Base-by-base conservation (phyloP, 1,140 invertebrate species). In the Heliconius nattereri region DNA sequence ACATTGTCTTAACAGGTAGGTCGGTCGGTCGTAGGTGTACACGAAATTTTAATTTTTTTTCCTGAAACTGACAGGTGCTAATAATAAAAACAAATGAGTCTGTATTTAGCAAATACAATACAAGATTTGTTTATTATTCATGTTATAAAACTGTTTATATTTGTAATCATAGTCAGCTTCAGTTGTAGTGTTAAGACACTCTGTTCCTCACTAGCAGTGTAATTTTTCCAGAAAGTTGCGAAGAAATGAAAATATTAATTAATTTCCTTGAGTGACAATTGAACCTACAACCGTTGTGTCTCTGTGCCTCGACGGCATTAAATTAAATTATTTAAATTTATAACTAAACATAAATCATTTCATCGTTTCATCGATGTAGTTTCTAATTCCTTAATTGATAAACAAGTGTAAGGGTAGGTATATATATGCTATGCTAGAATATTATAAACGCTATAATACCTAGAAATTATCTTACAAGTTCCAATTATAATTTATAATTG, bases 61-160 rank as follows among this genome's bases (percentile, higher is more conserved):
- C n/a, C 71, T 72, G 71, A 72, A 72, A 72, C 20, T n/a, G 35
- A 40, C 60, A 72, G n/a, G 29, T 72, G 35, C 35, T n/a, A 37
- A 72, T 13, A 40, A 72, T 72, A 20, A 72, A 23, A 72, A 37
- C 71, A 72, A 9, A 19, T 72, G 26, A 20, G 40, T 60, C n/a
- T 60, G 57, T 54, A 11, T 66, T 11, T 26, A 16, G 9, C 60
- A 66, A 29, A 5, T 66, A 66, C 23, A 60, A 1, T 26, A 26
- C 70, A 37, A 35, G 5, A 37, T 7, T 20, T 37, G 16, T 37
- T n/a, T 16, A 20, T 9, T 32, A 71, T 71, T 35, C 70, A 32
- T 71, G 5, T 32, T 20, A 29, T 35, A 20, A 71, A 29, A 3
- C 5, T 71, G 19, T n/a, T 32, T 71, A 29, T 71, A 71, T 32